phyloP scores from a whole-genome alignment of 2,888 invertebrate species.

The Hymenopus coronatus region DNA sequence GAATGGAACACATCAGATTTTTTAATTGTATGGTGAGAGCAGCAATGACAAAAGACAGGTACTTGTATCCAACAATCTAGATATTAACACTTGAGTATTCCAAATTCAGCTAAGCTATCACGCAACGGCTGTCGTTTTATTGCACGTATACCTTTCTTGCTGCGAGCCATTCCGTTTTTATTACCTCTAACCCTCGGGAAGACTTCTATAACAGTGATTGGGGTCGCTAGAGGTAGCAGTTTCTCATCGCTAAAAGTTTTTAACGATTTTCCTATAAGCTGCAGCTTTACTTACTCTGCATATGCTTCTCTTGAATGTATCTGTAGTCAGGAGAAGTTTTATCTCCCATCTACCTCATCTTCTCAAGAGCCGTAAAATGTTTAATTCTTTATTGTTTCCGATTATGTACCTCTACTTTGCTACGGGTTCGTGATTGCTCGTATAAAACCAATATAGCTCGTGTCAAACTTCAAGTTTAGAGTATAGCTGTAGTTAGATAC shows the following conservation, averaged over 20 bases:
- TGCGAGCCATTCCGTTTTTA: background rate
- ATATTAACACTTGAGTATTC: background rate
- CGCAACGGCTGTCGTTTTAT: background rate
- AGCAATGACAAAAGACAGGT: too few relatives aligned
- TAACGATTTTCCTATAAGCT: background rate
- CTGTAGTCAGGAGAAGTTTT: background rate
- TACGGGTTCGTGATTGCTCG: background rate
- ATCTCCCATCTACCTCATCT: too few relatives aligned
- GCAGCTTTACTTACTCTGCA: background rate
- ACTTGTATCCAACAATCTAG: background rate
- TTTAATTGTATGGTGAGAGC: too few relatives aligned
- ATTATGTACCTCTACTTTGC: background rate
- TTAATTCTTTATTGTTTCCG: background rate
- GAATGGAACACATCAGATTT: too few relatives aligned
- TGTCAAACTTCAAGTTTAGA: too few relatives aligned
- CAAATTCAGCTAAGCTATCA: background rate
- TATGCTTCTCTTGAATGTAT: background rate
- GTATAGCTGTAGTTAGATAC: too few relatives aligned
- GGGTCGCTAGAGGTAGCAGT: background rate
- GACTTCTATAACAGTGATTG: background rate
- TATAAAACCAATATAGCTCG: too few relatives aligned
- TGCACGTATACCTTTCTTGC: background rate
- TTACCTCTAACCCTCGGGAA: background rate
- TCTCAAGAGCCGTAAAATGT: background rate
- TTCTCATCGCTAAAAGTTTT: background rate